Conservation (phyloP, 2,888 invertebrate genomes). For the Argyra leucocephala region DNA sequence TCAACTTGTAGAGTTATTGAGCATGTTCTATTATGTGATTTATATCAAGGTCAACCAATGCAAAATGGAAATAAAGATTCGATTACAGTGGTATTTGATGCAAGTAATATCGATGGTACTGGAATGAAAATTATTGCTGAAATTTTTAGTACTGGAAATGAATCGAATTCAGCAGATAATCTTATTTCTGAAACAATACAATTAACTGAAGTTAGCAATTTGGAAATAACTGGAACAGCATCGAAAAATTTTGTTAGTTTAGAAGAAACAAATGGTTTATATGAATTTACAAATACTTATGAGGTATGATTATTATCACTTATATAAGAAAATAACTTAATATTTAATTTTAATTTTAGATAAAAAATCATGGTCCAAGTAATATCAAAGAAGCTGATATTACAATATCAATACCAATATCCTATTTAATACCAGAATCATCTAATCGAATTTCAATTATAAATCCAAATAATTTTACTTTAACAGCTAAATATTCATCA, state of each 20-base stretch:
- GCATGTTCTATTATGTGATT: slow-evolving; percentile 35
- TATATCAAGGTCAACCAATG: slow-evolving; percentile 37
- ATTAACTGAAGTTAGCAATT: slow-evolving; percentile 38
- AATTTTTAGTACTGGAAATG: slow-evolving; percentile 40
- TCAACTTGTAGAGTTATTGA: slow-evolving; percentile 33
- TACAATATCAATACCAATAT: slow-evolving; percentile 37
- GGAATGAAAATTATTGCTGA: slow-evolving; percentile 34
- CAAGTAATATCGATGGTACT: slow-evolving; percentile 34
- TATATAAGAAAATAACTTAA: not conserved
- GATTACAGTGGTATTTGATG: slow-evolving; percentile 37
- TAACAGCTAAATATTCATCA: slow-evolving; percentile 37
- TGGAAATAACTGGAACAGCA: slow-evolving; percentile 34
- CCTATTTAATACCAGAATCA: slow-evolving; percentile 35
- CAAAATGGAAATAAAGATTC: slow-evolving; percentile 31
- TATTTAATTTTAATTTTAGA: too few relatives aligned
- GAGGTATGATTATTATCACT: not conserved
- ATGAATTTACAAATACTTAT: not conserved
- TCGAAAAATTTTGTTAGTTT: not conserved
- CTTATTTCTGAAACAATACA: slow-evolving; percentile 30
- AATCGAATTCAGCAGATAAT: slow-evolving; percentile 35
- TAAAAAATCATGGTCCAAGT: slow-evolving; percentile 42
- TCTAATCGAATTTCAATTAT: slow-evolving; percentile 33
- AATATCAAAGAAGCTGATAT: slow-evolving; percentile 36
- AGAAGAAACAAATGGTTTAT: slow-evolving; percentile 5
- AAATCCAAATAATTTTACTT: slow-evolving; percentile 35